A percentile compares a stretch with the other conserved stretches of the same genome.
phyloP scores from a whole-genome alignment of 2,113 vertebrate species.

The Eulemur rufifrons region DNA sequence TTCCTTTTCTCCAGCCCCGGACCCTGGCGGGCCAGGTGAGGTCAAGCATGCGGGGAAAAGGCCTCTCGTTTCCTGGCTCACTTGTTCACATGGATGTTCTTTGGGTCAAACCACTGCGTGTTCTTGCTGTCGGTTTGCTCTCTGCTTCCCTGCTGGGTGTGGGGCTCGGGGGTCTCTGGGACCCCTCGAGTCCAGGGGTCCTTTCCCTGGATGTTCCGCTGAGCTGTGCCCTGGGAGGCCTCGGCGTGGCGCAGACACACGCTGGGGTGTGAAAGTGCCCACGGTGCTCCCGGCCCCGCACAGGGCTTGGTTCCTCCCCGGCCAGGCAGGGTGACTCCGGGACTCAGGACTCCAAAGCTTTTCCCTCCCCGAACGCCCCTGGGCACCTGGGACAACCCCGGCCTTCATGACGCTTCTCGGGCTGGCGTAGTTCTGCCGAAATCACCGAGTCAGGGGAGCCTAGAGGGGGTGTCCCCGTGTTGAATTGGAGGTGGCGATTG shows the following conservation, averaged over 20 bases:
- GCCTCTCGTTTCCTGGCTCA: not conserved
- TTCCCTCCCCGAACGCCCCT: not conserved
- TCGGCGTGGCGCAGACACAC: rapidly evolving
- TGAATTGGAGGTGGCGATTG: not conserved
- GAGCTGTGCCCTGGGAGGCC: not conserved
- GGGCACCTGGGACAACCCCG: too few species aligned
- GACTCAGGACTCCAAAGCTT: too few species aligned
- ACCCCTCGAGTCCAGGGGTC: not conserved
- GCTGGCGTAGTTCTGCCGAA: not conserved
- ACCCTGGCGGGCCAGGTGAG: not conserved
- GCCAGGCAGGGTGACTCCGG: rapidly evolving
- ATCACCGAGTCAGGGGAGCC: not conserved
- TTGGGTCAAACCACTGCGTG: rapidly evolving
- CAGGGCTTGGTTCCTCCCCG: not conserved
- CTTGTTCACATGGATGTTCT: not conserved
- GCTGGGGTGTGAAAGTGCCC: not conserved
- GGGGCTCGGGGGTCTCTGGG: not conserved
- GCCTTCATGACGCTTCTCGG: not conserved
- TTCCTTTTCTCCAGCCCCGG: not conserved
- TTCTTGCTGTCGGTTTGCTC: not conserved
- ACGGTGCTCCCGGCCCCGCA: not conserved
- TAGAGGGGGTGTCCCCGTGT: too few species aligned
- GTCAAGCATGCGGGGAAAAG: not conserved
- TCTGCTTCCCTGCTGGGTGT: not conserved
- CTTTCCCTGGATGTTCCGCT: not conserved